phyloP scores from a whole-genome alignment of 2,797 vertebrate species.

The Pitangus sulphuratus region DNA sequence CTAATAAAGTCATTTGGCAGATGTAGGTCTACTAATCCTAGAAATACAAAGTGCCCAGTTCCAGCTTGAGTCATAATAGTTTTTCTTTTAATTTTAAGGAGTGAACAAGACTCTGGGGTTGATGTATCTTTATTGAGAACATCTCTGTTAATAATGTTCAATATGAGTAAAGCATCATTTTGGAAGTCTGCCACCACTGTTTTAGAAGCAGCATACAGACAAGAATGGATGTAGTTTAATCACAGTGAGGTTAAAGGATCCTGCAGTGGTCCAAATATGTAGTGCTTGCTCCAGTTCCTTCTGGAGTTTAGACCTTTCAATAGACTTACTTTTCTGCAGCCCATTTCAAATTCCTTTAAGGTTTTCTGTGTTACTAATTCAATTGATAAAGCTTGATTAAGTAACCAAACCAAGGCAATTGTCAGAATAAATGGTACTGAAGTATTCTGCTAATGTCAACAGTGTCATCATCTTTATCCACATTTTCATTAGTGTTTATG shows the following conservation, averaged over 20 bases:
- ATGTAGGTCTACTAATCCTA: neutral
- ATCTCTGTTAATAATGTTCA: neutral
- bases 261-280: neutral
- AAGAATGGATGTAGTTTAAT: neutral
- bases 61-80: neutral
- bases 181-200: neutral
- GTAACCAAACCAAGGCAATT: neutral
- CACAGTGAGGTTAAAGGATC: neutral
- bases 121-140: neutral
- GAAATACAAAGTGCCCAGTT: neutral
- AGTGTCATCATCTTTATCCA: neutral
- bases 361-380: neutral
- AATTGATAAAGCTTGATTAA: neutral
- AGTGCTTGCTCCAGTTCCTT: neutral
- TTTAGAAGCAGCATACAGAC: neutral
- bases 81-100: slow-evolving; percentile 2
- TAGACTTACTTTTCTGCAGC: neutral
- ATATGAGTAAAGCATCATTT: neutral
- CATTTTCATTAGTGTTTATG: neutral
- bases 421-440: neutral
- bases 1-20: neutral
- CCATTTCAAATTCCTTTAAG: neutral
- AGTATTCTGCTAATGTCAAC: neutral
- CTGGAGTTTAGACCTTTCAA: neutral
- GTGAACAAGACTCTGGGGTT: neutral